Base-by-base conservation (phyloP, 2,888 invertebrate genomes). In the Polymixis lichenea region DNA sequence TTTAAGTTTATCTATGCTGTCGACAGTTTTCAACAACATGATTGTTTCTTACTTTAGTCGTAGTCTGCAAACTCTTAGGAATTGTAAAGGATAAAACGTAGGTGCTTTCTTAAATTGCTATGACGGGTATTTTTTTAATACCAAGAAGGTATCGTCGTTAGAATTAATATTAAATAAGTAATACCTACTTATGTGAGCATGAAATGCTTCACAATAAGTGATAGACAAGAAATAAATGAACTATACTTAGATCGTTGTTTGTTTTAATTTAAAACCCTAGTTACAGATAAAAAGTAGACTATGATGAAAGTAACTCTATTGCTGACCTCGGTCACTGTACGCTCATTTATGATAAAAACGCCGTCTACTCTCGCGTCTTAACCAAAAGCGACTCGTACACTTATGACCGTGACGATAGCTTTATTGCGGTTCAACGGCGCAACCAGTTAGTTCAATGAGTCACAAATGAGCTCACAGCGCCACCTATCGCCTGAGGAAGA, bases 101-200 rank as follows among this genome's bases (percentile, higher is more conserved):
- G 86, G 80, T 85, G 86, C 85, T 86, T 84, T 78, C 67, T 61
- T 56, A 67, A 49, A 76, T 65, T 56, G 60, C 72, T 62, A 65
- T 70, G 72, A 79, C 70, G 53, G 79, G 69, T 86, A 77, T 70
- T 76, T 73, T 67, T 56, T 68, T 61, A 75, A 68, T 82, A 84
- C 77, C 76, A 61, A 32, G 43, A 72, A 72, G 55, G 43, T 76
- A 62, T 58, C 68, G 62, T 80, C 62, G 61, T 77, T 83, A 75
- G 46, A 74, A 75, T 58, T 74, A 80, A 4, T 76, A 58, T 75
- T 78, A 77, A 55, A 71, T 75, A 73, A 62, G 43, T 78, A 77
- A 55, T 77, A 82, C 72, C 71, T 74, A 72, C 73, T 67, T 74
- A 74, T 32, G 74, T 78, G 66, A 69, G 79, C 87, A 86, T 86